These are phyloP conservation scores for Megalonaias nervosa DNA, from an alignment of 1,140 invertebrate species.

Conservation along the genomic window DNA sequence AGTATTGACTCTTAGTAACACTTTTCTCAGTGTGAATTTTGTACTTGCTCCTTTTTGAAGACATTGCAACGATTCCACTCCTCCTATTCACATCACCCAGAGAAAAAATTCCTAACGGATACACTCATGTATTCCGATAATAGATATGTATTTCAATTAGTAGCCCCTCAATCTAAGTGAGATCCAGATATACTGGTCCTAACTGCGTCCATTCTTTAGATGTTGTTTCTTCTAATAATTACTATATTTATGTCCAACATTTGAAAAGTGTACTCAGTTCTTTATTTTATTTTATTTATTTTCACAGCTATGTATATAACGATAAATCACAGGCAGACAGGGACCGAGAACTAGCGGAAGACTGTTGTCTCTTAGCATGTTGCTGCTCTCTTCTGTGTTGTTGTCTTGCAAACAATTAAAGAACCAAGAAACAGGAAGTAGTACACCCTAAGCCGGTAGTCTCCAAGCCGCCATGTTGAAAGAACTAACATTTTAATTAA, in stretches of 20 bases:
- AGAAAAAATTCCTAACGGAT: background rate
- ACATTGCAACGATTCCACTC: too few relatives aligned
- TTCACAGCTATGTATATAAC: slow-evolving; percentile 37
- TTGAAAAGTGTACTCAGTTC: background rate
- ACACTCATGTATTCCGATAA: background rate
- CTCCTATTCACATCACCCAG: too few relatives aligned
- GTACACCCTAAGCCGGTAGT: too few relatives aligned
- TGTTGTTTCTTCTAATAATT: background rate
- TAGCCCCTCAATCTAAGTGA: too few relatives aligned
- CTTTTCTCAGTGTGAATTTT: too few relatives aligned
- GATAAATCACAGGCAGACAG: slow-evolving; percentile 19
- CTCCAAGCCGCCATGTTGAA: too few relatives aligned
- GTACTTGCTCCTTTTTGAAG: too few relatives aligned
- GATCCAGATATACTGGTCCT: too few relatives aligned
- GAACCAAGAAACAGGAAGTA: too few relatives aligned
- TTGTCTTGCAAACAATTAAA: slow-evolving; percentile 33
- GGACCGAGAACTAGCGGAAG: slow-evolving; percentile 42
- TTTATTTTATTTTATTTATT: background rate
- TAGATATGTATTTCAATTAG: too few relatives aligned
- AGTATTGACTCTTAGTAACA: too few relatives aligned
- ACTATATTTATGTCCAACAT: background rate
- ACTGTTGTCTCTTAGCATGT: slow-evolving; percentile 49
- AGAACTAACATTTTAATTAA: too few relatives aligned
- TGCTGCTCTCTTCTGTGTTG: slow-evolving; percentile 47
- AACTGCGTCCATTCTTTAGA: background rate